These are phyloP conservation scores for Euura saliciscinereae DNA, from an alignment of 1,140 invertebrate genomes.

Conservation along the genomic window DNA sequence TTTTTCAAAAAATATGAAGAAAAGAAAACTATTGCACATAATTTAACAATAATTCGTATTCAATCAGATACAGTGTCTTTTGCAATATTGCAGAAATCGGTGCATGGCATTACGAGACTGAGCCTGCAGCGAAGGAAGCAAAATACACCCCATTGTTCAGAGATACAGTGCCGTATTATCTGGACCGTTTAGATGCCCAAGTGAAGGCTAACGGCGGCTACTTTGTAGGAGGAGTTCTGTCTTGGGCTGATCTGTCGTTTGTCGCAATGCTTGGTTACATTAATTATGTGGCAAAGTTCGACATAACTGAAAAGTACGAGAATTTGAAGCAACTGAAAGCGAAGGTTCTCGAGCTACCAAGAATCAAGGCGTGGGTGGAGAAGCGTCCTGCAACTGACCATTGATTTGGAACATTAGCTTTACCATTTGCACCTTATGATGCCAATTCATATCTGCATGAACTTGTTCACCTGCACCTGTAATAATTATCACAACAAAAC, in stretches of 20 bases:
- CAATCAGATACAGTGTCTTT: constrained; percentile 24
- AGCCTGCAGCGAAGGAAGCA: constrained; percentile 35
- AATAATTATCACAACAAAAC: no score
- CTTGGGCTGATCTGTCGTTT: constrained; percentile 67
- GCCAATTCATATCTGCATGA: no score
- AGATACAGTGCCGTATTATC: constrained; percentile 40
- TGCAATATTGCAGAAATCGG: constrained; percentile 42
- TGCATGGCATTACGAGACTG: constrained; percentile 43
- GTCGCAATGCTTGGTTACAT: constrained; percentile 63
- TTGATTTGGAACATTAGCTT: no score
- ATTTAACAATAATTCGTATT: no score
- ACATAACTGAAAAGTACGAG: neutral
- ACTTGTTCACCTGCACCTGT: no score
- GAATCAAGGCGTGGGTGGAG: no score
- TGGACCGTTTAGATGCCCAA: constrained; percentile 54
- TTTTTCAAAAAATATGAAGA: no score
- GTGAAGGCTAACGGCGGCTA: constrained; percentile 55
- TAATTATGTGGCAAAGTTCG: constrained; percentile 48
- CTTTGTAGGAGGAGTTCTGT: constrained; percentile 55
- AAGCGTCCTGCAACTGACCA: no score
- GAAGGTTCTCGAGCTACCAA: no score
- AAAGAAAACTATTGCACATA: no score
- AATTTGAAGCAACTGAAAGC: neutral
- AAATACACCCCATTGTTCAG: constrained; percentile 38
- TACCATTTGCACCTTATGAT: no score